These are phyloP conservation scores for Thera obeliscata DNA, from an alignment of 2,888 invertebrate species.

Conservation along the genomic window DNA sequence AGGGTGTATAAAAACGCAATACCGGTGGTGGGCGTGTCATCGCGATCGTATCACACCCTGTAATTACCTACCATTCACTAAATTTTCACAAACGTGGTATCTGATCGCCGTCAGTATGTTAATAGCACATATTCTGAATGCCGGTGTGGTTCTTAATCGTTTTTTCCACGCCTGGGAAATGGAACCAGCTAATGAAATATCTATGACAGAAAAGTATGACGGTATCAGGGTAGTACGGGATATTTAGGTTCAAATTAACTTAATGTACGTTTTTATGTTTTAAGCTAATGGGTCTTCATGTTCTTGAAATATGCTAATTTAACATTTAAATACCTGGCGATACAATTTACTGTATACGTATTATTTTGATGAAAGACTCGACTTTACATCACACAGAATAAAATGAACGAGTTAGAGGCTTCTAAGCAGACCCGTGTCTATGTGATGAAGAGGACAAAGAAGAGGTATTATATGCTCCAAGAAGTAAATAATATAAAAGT, in stretches of 20 bases:
- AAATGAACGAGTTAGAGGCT: neutral
- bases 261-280: neutral
- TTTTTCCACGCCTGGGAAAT: constrained; percentile 47
- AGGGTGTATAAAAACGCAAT: constrained; percentile 49
- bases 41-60: constrained; percentile 68
- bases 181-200: constrained; percentile 30
- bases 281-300: neutral
- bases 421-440: neutral
- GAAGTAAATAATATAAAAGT: too few relatives aligned
- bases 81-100: constrained; percentile 78
- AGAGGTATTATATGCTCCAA: too few relatives aligned
- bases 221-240: neutral
- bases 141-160: constrained; percentile 62
- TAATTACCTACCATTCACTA: constrained; percentile 77
- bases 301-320: neutral
- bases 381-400: neutral
- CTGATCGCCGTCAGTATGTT: constrained; percentile 74
- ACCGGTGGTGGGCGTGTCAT: constrained; percentile 63
- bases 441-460: too few relatives aligned
- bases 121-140: constrained; percentile 74
- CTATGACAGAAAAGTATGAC: constrained; percentile 14
- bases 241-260: constrained; percentile 3
- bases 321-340: neutral
- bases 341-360: too few relatives aligned
- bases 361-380: neutral